A percentile compares a stretch with the other conserved stretches of the same genome.
Evolutionary conservation across 2,888 invertebrate genomes (phyloP).

Genomic region (Tetrapedia diversipes): DNA sequence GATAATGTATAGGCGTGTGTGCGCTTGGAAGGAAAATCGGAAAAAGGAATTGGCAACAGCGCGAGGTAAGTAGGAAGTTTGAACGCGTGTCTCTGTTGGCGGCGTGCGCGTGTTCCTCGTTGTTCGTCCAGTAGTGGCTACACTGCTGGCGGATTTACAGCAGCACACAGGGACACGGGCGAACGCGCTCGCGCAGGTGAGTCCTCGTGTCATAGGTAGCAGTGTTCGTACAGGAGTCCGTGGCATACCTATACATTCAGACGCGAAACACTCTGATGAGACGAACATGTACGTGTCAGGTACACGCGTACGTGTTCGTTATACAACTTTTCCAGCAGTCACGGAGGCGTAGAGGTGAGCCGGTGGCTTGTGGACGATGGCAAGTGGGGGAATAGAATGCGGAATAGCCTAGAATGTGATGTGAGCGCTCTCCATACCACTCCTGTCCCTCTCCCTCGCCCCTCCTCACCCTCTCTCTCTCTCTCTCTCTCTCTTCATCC

Average conservation of each 20-base stretch:
- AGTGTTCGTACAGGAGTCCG: slow-evolving; percentile 40
- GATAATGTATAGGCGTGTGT: too few species aligned
- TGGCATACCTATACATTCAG: slow-evolving; percentile 2
- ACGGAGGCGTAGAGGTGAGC: slow-evolving; percentile 76
- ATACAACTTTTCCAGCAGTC: slow-evolving; percentile 77
- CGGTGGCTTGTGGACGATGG: slow-evolving; percentile 76
- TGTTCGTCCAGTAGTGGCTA: slow-evolving; percentile 43
- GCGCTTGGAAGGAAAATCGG: slow-evolving; percentile 1
- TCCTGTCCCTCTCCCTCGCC: slow-evolving; percentile 45
- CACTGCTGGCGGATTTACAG: slow-evolving; percentile 41
- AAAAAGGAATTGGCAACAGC: slow-evolving; percentile 35
- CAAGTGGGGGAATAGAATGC: slow-evolving; percentile 82
- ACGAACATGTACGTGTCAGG: slow-evolving; percentile 67
- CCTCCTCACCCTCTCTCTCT: slow-evolving; percentile 20
- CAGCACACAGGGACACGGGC: slow-evolving; percentile 18
- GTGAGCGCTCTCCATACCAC: slow-evolving; percentile 77
- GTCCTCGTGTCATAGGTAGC: slow-evolving; percentile 57
- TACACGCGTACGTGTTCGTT: slow-evolving; percentile 73
- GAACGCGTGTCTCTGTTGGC: slow-evolving; percentile 34
- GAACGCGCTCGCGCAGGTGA: slow-evolving; percentile 47
- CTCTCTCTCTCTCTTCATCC: slow-evolving; percentile 14
- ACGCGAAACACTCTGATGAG: slow-evolving; percentile 40
- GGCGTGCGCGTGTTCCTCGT: slow-evolving; percentile 41
- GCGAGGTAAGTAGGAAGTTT: slow-evolving; percentile 14
- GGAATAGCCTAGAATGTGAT: slow-evolving; percentile 83